Conservation (phyloP, 2,797 vertebrate genomes). For the Cichlasoma orientale region DNA sequence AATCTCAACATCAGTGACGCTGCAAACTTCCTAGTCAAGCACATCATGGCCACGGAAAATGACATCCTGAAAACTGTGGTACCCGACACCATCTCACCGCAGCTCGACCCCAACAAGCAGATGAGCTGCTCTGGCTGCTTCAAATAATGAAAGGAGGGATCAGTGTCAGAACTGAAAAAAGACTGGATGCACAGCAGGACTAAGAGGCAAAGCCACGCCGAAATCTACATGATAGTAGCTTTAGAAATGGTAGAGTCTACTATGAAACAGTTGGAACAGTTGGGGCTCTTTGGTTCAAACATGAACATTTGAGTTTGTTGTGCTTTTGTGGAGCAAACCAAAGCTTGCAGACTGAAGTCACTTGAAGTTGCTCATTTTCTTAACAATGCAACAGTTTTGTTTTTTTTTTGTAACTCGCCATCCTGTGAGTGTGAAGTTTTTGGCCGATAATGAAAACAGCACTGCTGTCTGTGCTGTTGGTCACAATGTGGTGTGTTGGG, state of each 20-base stretch:
- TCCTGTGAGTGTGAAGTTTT: conserved; percentile 9
- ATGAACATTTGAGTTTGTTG: conserved; percentile 6
- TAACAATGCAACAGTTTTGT: conserved; percentile 13
- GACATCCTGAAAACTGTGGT: conserved; percentile 86
- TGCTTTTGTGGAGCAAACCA: conserved; percentile 2
- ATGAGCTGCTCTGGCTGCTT: conserved; percentile 89
- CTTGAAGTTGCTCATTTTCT: conserved; percentile 12
- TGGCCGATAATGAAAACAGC: not conserved
- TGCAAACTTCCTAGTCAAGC: conserved; percentile 93
- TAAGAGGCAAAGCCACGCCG: conserved; percentile 9
- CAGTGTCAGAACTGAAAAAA: not conserved
- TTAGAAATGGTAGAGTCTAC: not conserved
- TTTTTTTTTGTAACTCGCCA: conserved; percentile 16
- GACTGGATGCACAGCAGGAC: conserved; percentile 3
- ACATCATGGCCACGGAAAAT: conserved; percentile 94
- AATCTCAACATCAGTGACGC: conserved; percentile 95
- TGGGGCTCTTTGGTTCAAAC: conserved; percentile 11
- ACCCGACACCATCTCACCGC: conserved; percentile 89
- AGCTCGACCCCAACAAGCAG: conserved; percentile 80
- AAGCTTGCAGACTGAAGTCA: conserved; percentile 20
- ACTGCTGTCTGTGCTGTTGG: not conserved
- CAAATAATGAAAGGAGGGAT: conserved; percentile 75
- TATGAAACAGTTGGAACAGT: not conserved
- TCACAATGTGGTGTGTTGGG: not conserved
- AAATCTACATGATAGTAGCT: not conserved